These are phyloP conservation scores for Tenthredo notha DNA, from an alignment of 2,888 invertebrate species.

Conservation along the genomic window DNA sequence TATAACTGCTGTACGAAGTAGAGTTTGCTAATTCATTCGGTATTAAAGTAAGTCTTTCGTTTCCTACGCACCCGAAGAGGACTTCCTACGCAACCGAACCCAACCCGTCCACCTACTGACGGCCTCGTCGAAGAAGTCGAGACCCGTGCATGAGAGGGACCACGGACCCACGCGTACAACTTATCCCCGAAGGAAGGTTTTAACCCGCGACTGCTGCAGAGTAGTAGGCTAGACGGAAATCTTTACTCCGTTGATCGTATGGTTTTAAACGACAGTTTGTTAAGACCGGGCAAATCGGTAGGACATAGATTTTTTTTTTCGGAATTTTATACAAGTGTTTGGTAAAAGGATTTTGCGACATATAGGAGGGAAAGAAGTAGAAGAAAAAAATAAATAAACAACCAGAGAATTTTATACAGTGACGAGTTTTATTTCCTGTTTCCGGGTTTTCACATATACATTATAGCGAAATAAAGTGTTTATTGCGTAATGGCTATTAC, in stretches of 20 bases:
- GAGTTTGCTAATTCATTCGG: slow-evolving; percentile 32
- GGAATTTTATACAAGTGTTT: not conserved
- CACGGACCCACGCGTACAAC: slow-evolving; percentile 11
- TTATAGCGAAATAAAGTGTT: not conserved
- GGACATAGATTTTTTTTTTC: not conserved
- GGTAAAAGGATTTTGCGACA: not conserved
- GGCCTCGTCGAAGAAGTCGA: slow-evolving; percentile 70
- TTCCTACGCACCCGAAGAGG: slow-evolving; percentile 56
- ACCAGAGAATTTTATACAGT: not conserved
- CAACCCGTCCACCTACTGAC: slow-evolving; percentile 77
- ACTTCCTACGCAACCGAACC: slow-evolving; percentile 72
- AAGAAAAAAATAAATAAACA: not conserved
- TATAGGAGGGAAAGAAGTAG: too few relatives aligned
- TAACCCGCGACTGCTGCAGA: not conserved
- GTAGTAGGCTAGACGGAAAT: not conserved
- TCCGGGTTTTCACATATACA: not conserved
- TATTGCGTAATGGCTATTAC: slow-evolving; percentile 79
- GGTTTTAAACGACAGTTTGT: not conserved
- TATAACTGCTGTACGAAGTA: not conserved
- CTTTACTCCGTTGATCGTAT: not conserved
- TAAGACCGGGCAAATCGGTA: not conserved
- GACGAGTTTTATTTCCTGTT: not conserved
- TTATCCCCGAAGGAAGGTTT: not conserved
- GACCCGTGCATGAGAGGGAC: slow-evolving; percentile 31
- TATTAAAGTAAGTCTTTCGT: slow-evolving; percentile 31